Base-by-base conservation (phyloP, 2,113 vertebrate species). In the Zosterops japonicus region DNA sequence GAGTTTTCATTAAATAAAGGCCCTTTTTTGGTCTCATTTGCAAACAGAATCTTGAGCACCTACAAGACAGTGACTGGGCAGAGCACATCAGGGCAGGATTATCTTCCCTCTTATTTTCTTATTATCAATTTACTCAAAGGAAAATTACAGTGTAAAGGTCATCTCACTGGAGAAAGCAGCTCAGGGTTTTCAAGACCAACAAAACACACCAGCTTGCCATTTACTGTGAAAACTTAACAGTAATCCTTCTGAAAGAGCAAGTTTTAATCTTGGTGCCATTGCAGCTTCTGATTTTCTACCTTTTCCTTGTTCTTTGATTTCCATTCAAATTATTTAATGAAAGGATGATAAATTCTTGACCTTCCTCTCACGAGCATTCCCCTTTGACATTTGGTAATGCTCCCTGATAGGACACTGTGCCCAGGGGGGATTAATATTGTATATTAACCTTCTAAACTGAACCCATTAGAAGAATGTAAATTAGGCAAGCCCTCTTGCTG, bases 271-370 rank as follows among this genome's bases (percentile, higher is more conserved):
- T 90, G 28, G 35, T 94, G 94, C 83, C 84, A 94, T 93, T 94
- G 65, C 46, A 83, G 22, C 75, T 97, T 94, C 97, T 96, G 97
- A 94, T 97, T 98, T 97, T 89, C 83, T 96, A 59, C 33, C 10
- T 74, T 94, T 97, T 97, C 97, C 97, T 96, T 96, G 76, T 95
- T 97, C 97, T 98, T 98, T 98, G 91, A 97, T 98, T 98, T 98
- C 83, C 93, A 97, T 95, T 98, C 97, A 96, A 94, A 94, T 96
- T 97, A 97, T 98, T 98, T 98, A 97, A 98, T 92, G 95, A 98
- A 98, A 96, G 89, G 88, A 97, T 98, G 95, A 98, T 97, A 96
- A 97, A 98, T 97, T 96, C 83, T 83, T 98, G 96, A 98, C 97
- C 97, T 98, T 98, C 96, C 97, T 95, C 83, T 93, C 82, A 87